Conservation (phyloP, 2,888 invertebrate species). For the Callimorpha dominula region DNA sequence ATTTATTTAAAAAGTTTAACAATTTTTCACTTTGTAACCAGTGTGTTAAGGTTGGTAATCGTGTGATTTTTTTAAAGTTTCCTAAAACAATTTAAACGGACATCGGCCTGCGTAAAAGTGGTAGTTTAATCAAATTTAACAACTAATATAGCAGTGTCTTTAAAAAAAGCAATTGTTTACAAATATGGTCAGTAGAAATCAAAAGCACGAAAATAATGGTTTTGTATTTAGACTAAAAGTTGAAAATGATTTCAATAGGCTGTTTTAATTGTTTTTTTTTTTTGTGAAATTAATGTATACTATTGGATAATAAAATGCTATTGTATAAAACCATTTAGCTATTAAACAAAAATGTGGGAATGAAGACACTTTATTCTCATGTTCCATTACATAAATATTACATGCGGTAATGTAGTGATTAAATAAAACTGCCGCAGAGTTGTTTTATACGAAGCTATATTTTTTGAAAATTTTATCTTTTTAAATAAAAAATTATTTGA, state of each 20-base stretch:
- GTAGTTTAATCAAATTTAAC: slow-evolving; percentile 53
- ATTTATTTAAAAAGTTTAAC: slow-evolving; percentile 2
- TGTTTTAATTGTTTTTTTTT: slow-evolving; percentile 40
- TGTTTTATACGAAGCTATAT: background rate
- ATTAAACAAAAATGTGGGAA: slow-evolving; percentile 4
- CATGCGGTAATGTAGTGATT: slow-evolving; percentile 2
- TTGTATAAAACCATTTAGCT: slow-evolving; percentile 10
- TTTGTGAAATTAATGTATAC: background rate
- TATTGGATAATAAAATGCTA: slow-evolving; percentile 9
- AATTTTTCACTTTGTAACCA: slow-evolving; percentile 22
- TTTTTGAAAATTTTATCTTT: background rate
- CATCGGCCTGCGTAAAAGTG: slow-evolving; percentile 54
- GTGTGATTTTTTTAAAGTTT: slow-evolving; percentile 15
- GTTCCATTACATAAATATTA: slow-evolving; percentile 11
- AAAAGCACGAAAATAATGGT: background rate
- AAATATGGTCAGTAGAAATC: background rate
- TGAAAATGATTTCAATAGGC: background rate
- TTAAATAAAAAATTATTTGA: background rate
- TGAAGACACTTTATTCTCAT: slow-evolving; percentile 10
- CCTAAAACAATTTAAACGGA: slow-evolving; percentile 40
- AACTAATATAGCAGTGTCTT: slow-evolving; percentile 61
- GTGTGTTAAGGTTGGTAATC: slow-evolving; percentile 28
- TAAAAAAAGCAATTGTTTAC: slow-evolving; percentile 51
- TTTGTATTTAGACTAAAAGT: background rate
- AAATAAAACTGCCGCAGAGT: background rate